Percentiles rank a stretch among this genome's conserved stretches.
Conservation (phyloP, 2,113 vertebrate species). For the Ammospiza caudacuta region DNA sequence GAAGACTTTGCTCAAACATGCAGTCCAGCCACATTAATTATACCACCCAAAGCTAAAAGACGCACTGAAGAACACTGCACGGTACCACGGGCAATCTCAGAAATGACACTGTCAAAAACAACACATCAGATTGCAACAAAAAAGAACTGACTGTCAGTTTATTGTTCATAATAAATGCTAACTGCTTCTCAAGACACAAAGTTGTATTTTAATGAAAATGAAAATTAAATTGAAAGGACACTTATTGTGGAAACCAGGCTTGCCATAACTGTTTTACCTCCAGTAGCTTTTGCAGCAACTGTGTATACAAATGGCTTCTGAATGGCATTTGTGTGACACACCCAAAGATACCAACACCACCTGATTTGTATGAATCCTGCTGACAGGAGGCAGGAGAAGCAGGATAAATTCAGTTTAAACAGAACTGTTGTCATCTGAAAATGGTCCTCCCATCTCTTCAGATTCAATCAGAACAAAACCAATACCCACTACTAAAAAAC, state of each 20-base stretch:
- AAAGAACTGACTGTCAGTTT: not conserved
- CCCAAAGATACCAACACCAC: not conserved
- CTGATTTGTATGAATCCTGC: not conserved
- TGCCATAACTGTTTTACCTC: not conserved
- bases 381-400: not conserved
- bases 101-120: not conserved
- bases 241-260: not conserved
- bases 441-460: not conserved
- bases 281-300: not conserved
- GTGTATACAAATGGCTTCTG: not conserved
- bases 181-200: not conserved
- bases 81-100: not conserved
- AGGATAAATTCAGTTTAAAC: not conserved
- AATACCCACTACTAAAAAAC: not conserved
- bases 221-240: not conserved
- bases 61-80: not conserved
- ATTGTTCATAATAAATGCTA: not conserved
- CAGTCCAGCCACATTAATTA: not conserved
- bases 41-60: not conserved
- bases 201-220: not conserved
- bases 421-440: not conserved
- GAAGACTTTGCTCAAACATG: not conserved
- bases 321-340: not conserved
- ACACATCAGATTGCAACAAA: not conserved
- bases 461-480: not conserved